Base-by-base conservation (phyloP, 2,113 vertebrate species). In the Xiphias gladius region DNA sequence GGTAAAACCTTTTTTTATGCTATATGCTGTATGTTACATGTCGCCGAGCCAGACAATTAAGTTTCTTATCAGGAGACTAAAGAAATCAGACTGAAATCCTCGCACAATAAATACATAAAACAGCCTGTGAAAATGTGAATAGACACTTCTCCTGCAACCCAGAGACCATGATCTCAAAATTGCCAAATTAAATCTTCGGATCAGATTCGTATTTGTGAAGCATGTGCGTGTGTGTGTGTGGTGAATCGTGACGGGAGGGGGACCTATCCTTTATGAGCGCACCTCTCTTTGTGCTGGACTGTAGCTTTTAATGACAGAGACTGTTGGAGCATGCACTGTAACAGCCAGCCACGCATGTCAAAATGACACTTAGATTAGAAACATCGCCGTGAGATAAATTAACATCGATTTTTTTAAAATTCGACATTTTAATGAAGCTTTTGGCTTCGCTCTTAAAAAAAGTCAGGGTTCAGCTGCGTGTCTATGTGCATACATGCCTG, bases 131-230 rank as follows among this genome's bases (percentile, higher is more conserved):
- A 55, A 63, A 58, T 37, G 35, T 41, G 10, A 30, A 73, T 7
- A 12, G 17, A 61, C 35, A 17, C 14, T 61, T 19, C 26, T 61
- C 55, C 64, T 52, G 24, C 50, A 39, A 17, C 43, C 32, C 48
- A 30, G 48, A 3, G 19, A 50, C 19, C 6, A 0, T 6, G 1
- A 12, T 73, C 65, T 72, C 8, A 54, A 58, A 75, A 65, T 46
- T 66, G 55, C 24, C 22, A 63, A 30, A 79, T 77, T 66, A 79
- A 83, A 76, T 79, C 28, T 67, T 80, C 12, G n/a, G 20, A 17
- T 55, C 57, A 39, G 26, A 70, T 46, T 57, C n/a, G n/a, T n/a
- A 14, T 32, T n/a, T 62, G 73, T 66, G 52, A 73, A 32, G 19
- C 0, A 8, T 52, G 55, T 52, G 54, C 73, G 19, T 48, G 46